A percentile compares a stretch with the other conserved stretches of the same genome.
Conservation (phyloP, 2,888 invertebrate genomes). For the Drosophila atripex region DNA sequence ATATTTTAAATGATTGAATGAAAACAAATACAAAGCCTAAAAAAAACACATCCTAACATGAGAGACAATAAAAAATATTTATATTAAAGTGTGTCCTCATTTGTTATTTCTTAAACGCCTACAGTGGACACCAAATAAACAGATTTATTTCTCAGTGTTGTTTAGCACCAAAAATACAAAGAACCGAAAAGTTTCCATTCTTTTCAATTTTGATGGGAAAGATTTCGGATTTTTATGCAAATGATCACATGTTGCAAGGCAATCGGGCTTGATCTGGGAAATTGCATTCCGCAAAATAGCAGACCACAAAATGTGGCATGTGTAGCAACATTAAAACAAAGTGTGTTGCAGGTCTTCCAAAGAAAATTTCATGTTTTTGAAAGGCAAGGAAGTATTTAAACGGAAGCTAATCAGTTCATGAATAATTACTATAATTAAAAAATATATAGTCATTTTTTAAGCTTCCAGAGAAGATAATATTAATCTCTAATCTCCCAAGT, state of each 20-base stretch:
- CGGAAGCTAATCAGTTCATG: neutral
- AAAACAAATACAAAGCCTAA: constrained; percentile 8
- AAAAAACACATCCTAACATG: constrained; percentile 3
- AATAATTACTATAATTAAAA: neutral
- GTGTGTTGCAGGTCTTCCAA: neutral
- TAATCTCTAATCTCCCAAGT: no score
- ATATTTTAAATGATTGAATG: constrained; percentile 28
- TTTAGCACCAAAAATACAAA: neutral
- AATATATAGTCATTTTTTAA: no score
- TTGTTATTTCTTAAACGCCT: neutral
- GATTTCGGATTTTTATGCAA: constrained; percentile 22
- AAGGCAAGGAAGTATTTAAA: neutral
- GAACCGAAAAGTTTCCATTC: constrained; percentile 21
- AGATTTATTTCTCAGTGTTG: neutral
- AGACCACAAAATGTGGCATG: constrained; percentile 18
- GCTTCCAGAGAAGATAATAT: no score
- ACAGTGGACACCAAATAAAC: neutral
- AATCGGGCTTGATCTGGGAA: constrained; percentile 37
- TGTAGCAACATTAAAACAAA: constrained; percentile 3
- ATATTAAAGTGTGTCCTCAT: constrained; percentile 12
- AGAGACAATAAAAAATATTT: neutral
- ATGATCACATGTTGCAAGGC: constrained; percentile 33
- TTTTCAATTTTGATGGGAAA: constrained; percentile 21
- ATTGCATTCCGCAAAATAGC: constrained; percentile 17
- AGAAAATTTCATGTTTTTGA: neutral